These are phyloP conservation scores for Cyanocitta stelleri DNA, from an alignment of 2,113 vertebrate genomes.

Conservation along the genomic window DNA sequence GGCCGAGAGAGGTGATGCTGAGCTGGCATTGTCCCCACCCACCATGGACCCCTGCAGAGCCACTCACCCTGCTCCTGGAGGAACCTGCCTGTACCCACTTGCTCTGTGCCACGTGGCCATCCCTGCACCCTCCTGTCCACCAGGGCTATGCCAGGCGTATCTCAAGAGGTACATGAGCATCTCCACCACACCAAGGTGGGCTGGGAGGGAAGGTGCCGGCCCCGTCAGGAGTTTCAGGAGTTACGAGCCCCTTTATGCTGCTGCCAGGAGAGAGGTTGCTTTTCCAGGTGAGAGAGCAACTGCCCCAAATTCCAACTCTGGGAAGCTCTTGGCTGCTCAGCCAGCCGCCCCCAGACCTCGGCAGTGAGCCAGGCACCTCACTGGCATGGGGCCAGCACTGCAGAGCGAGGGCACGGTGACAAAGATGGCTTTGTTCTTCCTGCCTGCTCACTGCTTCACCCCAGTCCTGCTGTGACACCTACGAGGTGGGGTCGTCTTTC, in stretches of 20 bases:
- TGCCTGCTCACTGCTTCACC: neutral
- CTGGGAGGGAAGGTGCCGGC: neutral
- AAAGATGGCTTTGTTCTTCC: constrained; percentile 26
- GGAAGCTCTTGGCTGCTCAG: neutral
- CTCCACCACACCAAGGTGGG: rapidly evolving
- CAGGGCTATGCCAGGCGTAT: rapidly evolving
- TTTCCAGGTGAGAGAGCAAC: neutral
- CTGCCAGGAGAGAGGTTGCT: neutral
- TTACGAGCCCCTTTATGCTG: rapidly evolving
- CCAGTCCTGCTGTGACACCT: neutral
- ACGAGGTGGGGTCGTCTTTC: neutral
- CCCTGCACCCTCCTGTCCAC: neutral
- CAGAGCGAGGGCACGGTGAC: neutral
- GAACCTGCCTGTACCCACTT: neutral
- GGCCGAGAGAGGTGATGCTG: neutral
- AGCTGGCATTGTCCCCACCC: neutral
- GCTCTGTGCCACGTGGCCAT: rapidly evolving
- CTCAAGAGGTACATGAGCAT: rapidly evolving
- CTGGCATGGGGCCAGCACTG: neutral
- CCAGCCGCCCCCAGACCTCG: neutral
- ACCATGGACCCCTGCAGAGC: rapidly evolving
- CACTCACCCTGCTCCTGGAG: rapidly evolving
- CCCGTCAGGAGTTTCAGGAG: rapidly evolving
- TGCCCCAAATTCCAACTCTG: neutral
- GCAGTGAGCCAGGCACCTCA: rapidly evolving